phyloP scores from a whole-genome alignment of 2,888 invertebrate species.

The Agrilus mali region DNA sequence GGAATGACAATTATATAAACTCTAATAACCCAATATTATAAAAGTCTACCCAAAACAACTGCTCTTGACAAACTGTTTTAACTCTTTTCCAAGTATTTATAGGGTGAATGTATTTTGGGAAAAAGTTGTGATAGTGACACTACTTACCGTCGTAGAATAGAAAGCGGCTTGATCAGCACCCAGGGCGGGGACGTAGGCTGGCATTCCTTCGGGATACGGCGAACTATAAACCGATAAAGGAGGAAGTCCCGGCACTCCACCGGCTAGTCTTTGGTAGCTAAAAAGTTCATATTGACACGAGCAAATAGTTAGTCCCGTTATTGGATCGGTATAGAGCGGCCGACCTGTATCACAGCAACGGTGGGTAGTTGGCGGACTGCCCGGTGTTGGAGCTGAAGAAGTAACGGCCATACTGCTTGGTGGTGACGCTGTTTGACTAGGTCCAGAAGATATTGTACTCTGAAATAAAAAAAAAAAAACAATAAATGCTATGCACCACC shows the following conservation, averaged over 20 bases:
- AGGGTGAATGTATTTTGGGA: not conserved
- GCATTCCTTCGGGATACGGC: constrained; percentile 72
- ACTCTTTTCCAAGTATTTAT: no score
- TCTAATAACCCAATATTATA: no score
- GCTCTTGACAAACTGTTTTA: no score
- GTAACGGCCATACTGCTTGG: constrained; percentile 33
- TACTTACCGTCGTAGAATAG: constrained; percentile 76
- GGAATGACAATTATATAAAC: no score
- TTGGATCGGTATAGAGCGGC: constrained; percentile 79
- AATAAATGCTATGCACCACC: no score
- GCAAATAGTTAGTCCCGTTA: constrained; percentile 79
- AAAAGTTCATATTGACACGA: constrained; percentile 85
- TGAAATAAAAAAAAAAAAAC: constrained; percentile 26
- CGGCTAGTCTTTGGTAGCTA: constrained; percentile 66
- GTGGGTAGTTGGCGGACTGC: constrained; percentile 39
- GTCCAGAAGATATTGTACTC: constrained; percentile 29
- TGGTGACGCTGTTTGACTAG: constrained; percentile 21
- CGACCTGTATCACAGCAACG: constrained; percentile 88
- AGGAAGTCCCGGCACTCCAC: constrained; percentile 54
- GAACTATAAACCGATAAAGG: constrained; percentile 68
- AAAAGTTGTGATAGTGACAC: constrained; percentile 28
- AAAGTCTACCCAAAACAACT: no score
- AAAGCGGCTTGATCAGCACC: constrained; percentile 78
- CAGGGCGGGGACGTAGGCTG: constrained; percentile 73
- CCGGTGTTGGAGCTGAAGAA: constrained; percentile 34